phyloP scores from a whole-genome alignment of 2,797 vertebrate genomes.

The Fratercula arctica region DNA sequence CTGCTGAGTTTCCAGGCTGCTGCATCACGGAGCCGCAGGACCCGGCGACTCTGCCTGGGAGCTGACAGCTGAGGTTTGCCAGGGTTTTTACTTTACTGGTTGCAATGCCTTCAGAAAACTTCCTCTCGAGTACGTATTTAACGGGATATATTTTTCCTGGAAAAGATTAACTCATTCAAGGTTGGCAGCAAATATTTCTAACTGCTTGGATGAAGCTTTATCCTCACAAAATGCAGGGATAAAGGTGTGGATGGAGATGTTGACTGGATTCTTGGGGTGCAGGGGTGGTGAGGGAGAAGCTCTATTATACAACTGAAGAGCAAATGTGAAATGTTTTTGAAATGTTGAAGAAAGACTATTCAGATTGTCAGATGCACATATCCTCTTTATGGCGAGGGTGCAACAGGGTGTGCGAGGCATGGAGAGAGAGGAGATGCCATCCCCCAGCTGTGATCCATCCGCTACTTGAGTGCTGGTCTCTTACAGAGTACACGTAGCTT shows the following conservation, averaged over 20 bases:
- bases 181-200: background rate
- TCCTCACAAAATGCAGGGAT: background rate
- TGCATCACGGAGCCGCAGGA: fast-evolving
- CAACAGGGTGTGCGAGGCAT: fast-evolving
- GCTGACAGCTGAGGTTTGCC: background rate
- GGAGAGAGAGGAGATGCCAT: background rate
- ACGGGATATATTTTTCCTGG: background rate
- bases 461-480: background rate
- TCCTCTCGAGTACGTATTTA: background rate
- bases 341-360: background rate
- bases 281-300: background rate
- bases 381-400: background rate
- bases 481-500: background rate
- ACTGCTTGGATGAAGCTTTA: background rate
- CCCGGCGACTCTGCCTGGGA: background rate
- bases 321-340: background rate
- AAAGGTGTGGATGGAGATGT: background rate
- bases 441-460: fast-evolving
- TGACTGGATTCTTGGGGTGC: background rate
- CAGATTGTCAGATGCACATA: background rate
- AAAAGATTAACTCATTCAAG: background rate
- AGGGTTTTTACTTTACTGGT: background rate
- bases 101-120: background rate
- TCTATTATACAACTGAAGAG: background rate
- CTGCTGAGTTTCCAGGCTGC: background rate